Percentiles rank a stretch among this genome's conserved stretches.
Conservation (phyloP, 1,140 invertebrate species). For the Drosophila suzukii region DNA sequence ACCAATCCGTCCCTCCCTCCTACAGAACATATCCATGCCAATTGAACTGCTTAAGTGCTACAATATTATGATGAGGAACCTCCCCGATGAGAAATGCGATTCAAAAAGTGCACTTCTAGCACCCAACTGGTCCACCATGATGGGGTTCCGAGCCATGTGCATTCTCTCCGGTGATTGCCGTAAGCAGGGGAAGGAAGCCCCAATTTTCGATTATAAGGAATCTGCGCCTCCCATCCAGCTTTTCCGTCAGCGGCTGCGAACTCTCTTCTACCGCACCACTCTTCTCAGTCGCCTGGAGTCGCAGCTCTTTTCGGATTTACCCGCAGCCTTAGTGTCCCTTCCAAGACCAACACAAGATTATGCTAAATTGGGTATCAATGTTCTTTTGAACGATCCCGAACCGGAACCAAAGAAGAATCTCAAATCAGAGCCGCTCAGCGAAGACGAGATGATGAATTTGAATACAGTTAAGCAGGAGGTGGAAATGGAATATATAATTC, state of each 20-base stretch:
- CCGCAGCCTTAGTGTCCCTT: conserved; percentile 16
- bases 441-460: conserved; percentile 16
- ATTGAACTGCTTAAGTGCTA: conserved; percentile 29
- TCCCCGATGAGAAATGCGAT: neutral
- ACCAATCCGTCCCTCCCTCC: neutral
- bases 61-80: conserved; percentile 27
- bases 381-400: neutral
- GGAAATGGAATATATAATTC: conserved; percentile 18
- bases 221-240: conserved; percentile 31
- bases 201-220: conserved; percentile 21
- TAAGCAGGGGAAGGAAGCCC: neutral
- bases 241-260: conserved; percentile 65
- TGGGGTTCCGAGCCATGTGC: conserved; percentile 74
- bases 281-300: conserved; percentile 66
- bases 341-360: conserved; percentile 18
- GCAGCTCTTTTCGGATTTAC: conserved; percentile 36
- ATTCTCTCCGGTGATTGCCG: conserved; percentile 54
- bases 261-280: conserved; percentile 67
- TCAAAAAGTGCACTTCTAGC: conserved; percentile 36
- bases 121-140: conserved; percentile 72
- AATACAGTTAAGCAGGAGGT: conserved; percentile 19
- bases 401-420: neutral
- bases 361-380: neutral
- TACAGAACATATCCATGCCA: conserved; percentile 22
- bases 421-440: conserved; percentile 31